A percentile compares a stretch with the other conserved stretches of the same genome.
phyloP scores from a whole-genome alignment of 2,113 vertebrate genomes.

The Otus sunia region DNA sequence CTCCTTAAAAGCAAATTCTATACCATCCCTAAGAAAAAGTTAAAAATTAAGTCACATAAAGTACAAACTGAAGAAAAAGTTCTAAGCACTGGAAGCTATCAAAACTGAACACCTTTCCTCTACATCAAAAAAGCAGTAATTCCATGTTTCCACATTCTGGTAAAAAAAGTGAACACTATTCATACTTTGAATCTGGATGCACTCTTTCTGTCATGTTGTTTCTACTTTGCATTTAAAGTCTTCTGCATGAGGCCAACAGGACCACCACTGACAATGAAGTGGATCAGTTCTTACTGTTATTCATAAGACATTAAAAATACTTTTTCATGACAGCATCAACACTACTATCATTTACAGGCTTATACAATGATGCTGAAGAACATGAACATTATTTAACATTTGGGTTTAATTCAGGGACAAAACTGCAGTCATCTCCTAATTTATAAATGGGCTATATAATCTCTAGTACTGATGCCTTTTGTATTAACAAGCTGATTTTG shows the following conservation, averaged over 20 bases:
- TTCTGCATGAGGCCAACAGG: not conserved
- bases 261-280: not conserved
- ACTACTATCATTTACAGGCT: not conserved
- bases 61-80: not conserved
- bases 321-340: not conserved
- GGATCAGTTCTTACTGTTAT: not conserved
- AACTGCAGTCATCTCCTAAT: not conserved
- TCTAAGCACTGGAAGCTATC: not conserved
- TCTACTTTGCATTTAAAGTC: not conserved
- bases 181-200: not conserved
- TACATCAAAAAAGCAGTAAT: not conserved
- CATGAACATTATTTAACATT: not conserved
- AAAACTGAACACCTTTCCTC: not conserved
- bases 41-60: not conserved
- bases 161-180: not conserved
- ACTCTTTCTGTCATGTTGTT: not conserved
- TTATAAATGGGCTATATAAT: rapidly evolving
- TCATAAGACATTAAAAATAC: not conserved
- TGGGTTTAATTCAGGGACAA: not conserved
- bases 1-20: conserved; percentile 99
- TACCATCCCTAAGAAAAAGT: conserved; percentile 86
- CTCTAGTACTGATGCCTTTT: not conserved
- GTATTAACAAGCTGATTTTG: not conserved
- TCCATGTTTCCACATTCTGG: not conserved
- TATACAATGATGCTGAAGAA: not conserved